phyloP scores from a whole-genome alignment of 2,113 vertebrate species.

The Stercorarius parasiticus region DNA sequence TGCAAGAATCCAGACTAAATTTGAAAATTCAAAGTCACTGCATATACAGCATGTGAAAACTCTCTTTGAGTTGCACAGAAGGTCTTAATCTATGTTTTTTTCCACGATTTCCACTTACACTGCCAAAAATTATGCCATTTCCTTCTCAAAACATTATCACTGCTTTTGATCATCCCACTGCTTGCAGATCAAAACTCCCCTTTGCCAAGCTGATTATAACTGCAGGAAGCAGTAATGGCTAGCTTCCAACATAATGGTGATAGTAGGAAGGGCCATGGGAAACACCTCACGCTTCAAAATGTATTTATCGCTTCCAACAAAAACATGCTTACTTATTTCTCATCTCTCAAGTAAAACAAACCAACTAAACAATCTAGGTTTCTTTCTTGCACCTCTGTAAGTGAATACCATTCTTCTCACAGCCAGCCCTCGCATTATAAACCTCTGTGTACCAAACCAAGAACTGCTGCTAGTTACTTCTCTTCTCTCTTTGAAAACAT shows the following conservation, averaged over 20 bases:
- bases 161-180: constrained; percentile 36
- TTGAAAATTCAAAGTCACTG: neutral
- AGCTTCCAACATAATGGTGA: neutral
- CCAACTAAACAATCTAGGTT: neutral
- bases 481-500: neutral
- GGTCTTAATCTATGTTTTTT: neutral
- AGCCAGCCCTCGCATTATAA: neutral
- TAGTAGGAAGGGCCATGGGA: neutral
- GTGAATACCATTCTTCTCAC: neutral
- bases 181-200: neutral
- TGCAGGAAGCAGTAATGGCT: neutral
- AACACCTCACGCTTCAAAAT: neutral
- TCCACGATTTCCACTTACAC: neutral
- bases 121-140: constrained; percentile 54
- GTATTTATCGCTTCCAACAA: neutral
- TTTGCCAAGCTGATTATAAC: constrained; percentile 16
- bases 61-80: neutral
- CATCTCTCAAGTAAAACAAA: neutral
- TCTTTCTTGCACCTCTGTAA: neutral
- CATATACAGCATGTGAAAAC: neutral
- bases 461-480: neutral
- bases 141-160: constrained; percentile 43
- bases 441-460: neutral
- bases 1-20: neutral
- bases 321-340: neutral